Evolutionary conservation across 2,113 vertebrate genomes (phyloP).

Genomic region (Chaetodon auriga): DNA sequence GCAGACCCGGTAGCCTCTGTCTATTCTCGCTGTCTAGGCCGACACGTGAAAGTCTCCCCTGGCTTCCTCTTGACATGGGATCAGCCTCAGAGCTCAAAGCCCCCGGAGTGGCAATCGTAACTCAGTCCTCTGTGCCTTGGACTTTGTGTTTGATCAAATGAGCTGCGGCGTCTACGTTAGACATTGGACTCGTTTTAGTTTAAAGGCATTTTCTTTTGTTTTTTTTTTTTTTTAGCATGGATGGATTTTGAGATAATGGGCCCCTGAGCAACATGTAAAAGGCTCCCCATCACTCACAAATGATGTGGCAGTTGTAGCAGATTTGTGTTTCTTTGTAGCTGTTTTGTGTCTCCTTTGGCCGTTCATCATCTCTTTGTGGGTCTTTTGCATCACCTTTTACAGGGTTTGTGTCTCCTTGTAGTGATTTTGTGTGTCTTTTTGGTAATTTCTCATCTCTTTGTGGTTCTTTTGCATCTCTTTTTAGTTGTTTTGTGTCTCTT

Average conservation of each 20-base stretch:
- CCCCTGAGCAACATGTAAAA: slow-evolving; percentile 7
- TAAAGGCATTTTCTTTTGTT: slow-evolving; percentile 39
- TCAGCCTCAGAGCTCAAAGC: slow-evolving; percentile 68
- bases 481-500: neutral
- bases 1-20: slow-evolving; percentile 57
- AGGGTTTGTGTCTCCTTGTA: neutral
- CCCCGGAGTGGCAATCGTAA: slow-evolving; percentile 51
- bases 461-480: too few relatives aligned
- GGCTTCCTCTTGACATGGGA: slow-evolving; percentile 71
- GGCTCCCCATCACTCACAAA: neutral
- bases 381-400: neutral
- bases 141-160: slow-evolving; percentile 68
- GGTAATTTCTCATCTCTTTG: fast-evolving
- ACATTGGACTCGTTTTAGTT: slow-evolving; percentile 53
- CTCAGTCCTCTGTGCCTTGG: slow-evolving; percentile 47
- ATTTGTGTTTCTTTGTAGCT: too few relatives aligned
- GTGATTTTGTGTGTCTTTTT: neutral
- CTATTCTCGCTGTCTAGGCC: slow-evolving; percentile 56
- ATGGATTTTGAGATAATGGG: slow-evolving; percentile 30
- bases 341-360: too few relatives aligned
- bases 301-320: too few relatives aligned
- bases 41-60: slow-evolving; percentile 64
- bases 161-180: slow-evolving; percentile 45
- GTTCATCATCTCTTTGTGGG: too few relatives aligned
- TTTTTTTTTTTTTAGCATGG: slow-evolving; percentile 35